Evolutionary conservation across 2,113 vertebrate species (phyloP), one percentile per base, ranked within the genome.

Genomic region (Anguilla rostrata): DNA sequence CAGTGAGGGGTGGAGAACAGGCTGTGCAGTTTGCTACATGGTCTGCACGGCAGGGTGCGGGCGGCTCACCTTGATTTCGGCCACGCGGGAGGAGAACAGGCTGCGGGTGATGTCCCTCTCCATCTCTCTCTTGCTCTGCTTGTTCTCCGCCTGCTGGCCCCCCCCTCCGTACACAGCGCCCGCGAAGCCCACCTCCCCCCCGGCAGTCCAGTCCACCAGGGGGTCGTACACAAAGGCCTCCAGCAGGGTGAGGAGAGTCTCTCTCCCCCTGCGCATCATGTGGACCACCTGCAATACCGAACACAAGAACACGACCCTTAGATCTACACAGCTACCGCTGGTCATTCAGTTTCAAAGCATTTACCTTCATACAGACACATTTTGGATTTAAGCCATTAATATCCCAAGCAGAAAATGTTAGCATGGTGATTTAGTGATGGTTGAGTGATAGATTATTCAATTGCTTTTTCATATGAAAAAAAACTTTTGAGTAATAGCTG

Each of bases 161-260:
- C 98, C 98, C 41, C 98, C 98, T 43, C 98, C 98, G 40, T 99
- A 99, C 46, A 99, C 98, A 0, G 98, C 98, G 1, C 98, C 98
- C 2, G 98, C 98, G 81, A 99, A 99, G 1, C 98, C 98, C 49
- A 98, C 97, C 94, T 99, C 98, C 0, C 98, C 98, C 16, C 98
- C 98, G 0, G 98, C 98, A 0, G 98, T 99, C 98, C 98, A 99
- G 94, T 99, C 98, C 91, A 99, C 98, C 93, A 99, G 94, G 0
- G 98, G 98, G 87, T 99, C 98, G 83, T 99, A 99, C 41, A 99
- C 98, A 82, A 99, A 99, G 83, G 98, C 98, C 88, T 99, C 98
- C 83, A 99, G 93, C 84, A 99, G 93, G 0, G 98, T 99, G 26
- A 99, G 94, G 26, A 99, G 93, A 20, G 98, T 99, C 92, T 99